Base-by-base conservation (phyloP, 2,888 invertebrate species). In the Agrypnus murinus region DNA sequence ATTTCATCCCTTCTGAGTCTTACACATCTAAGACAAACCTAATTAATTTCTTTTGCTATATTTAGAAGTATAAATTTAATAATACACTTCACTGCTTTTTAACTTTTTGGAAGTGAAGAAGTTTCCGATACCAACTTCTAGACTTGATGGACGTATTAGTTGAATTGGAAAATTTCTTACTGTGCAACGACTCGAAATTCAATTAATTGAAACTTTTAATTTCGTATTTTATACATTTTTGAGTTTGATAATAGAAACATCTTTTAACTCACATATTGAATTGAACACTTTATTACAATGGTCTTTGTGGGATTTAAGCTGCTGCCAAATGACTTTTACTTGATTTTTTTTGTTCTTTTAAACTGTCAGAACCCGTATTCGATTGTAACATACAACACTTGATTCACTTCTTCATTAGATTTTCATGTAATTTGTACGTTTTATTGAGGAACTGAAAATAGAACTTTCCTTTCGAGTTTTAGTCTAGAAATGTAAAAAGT, bases 331-430 rank as follows among this genome's bases (percentile, higher is more conserved):
- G 25, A 5, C n/a, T 25, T 25, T 25, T 25, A 25, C 25, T 25
- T 25, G 25, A 25, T 3, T 5, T 5, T 25, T 25, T 25, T 25
- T 25, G 25, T 25, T 25, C 25, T 25, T 25, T 25, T 25, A 5
- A 3, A 5, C 25, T 25, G 5, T 25, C 2, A 25, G 25, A 64
- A 9, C 55, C 36, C 38, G 55, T 15, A 55, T 34, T 55, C 12
- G 1, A 12, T n/a, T 12, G 9, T 17, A 55, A 15, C 55, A 36
- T 9, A 17, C 53, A 5, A 32, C 8, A 1, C 9, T 15, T 34
- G 17, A 55, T 55, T 55, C 36, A 55, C 9, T 15, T 55, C 17
- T 55, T 55, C 15, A 38, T 55, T 55, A 17, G 15, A 36, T 55
- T 17, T 31, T 2, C 7, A 32, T 2, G 12, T 50, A 31, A 50